A percentile compares a stretch with the other conserved stretches of the same genome.
These are phyloP conservation scores for Lanius collurio DNA, from an alignment of 2,113 vertebrate genomes.

Conservation along the genomic window DNA sequence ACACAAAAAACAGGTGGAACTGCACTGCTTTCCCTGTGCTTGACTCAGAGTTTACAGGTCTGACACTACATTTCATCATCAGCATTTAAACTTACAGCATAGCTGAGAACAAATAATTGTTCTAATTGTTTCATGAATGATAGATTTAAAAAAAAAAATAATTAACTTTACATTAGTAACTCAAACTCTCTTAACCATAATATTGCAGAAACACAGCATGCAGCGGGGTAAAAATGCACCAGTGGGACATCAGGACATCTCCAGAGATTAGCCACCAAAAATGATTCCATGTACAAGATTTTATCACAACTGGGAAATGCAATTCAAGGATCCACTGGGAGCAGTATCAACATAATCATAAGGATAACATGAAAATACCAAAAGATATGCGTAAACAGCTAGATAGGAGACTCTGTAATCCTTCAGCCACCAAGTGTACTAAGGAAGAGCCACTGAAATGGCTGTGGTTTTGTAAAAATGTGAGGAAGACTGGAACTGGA, in stretches of 20 bases:
- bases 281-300: neutral
- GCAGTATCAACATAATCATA: neutral
- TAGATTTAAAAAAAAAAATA: neutral
- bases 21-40: neutral
- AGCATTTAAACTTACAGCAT: neutral
- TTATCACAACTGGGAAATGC: neutral
- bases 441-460: neutral
- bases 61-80: neutral
- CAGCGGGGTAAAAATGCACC: rapidly evolving
- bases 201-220: rapidly evolving
- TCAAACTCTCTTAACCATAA: neutral
- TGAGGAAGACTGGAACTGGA: neutral
- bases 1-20: neutral
- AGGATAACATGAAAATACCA: neutral
- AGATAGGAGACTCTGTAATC: neutral
- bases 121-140: neutral
- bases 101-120: neutral
- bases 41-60: neutral
- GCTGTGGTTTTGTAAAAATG: neutral
- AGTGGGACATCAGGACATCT: neutral
- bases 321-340: neutral
- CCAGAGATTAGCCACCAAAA: neutral
- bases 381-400: neutral
- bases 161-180: neutral
- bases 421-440: neutral